Evolutionary conservation across 2,888 invertebrate genomes (phyloP).

Genomic region (Aspidiotus destructor): DNA sequence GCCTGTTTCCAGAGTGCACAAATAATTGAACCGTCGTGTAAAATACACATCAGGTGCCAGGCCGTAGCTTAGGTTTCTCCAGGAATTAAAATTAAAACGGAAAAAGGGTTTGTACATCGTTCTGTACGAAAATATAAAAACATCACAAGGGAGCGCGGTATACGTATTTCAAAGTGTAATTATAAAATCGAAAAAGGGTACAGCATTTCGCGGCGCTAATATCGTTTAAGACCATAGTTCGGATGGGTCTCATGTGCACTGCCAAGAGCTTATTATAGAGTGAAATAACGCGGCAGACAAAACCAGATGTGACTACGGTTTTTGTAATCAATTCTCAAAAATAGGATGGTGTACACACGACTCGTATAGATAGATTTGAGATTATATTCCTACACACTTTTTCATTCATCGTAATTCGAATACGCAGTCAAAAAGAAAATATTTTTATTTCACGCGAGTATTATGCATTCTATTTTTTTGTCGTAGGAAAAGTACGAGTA

Average conservation of each 20-base stretch:
- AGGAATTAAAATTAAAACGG: conserved; percentile 1
- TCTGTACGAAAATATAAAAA: conserved; percentile 3
- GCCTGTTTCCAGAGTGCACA: not conserved
- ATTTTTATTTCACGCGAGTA: too few relatives aligned
- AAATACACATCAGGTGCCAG: not conserved
- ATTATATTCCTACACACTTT: conserved; percentile 26
- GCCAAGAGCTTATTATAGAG: conserved; percentile 31
- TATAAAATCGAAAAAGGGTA: conserved; percentile 31
- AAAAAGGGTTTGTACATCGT: not conserved
- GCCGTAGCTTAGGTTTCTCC: not conserved
- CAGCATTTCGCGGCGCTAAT: conserved; percentile 30
- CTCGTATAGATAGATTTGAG: conserved; percentile 18
- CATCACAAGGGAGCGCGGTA: not conserved
- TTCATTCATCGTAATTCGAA: conserved; percentile 12
- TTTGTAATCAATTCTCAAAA: conserved; percentile 30
- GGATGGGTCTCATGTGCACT: conserved; percentile 32
- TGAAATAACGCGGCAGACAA: conserved; percentile 31
- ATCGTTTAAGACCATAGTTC: conserved; percentile 31
- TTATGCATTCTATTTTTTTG: too few relatives aligned
- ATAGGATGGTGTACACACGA: conserved; percentile 1
- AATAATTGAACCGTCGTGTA: not conserved
- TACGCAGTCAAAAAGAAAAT: too few relatives aligned
- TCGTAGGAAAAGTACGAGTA: too few relatives aligned
- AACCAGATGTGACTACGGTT: conserved; percentile 31
- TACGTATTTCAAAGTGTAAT: conserved; percentile 28